Conservation (phyloP, 2,888 invertebrate species). For the Dione vanillae region DNA sequence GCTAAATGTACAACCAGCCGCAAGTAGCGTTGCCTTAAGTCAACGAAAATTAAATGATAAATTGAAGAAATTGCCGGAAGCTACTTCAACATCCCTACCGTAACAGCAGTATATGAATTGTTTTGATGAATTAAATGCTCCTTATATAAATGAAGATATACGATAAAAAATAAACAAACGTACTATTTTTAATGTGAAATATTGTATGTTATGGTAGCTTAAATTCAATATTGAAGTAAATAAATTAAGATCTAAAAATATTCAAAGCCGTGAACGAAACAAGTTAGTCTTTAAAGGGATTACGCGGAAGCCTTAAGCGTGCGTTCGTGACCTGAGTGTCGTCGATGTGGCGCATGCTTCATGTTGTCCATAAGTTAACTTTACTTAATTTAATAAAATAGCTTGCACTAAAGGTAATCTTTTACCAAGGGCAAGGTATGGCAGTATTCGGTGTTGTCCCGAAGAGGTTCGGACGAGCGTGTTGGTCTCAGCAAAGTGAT, state of each 20-base stretch:
- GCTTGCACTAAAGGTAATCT: slow-evolving; percentile 79
- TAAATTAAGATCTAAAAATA: slow-evolving; percentile 42
- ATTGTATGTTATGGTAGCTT: neutral
- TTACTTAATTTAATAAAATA: slow-evolving; percentile 82
- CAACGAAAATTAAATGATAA: neutral
- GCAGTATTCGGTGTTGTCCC: slow-evolving; percentile 69
- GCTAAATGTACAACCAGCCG: neutral
- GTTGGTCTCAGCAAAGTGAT: slow-evolving; percentile 52
- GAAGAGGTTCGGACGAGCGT: slow-evolving; percentile 64
- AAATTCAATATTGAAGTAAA: slow-evolving; percentile 28
- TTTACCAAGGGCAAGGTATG: slow-evolving; percentile 78
- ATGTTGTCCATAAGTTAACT: slow-evolving; percentile 73
- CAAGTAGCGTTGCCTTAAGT: neutral
- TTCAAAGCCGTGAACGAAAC: slow-evolving; percentile 43
- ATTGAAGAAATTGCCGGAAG: slow-evolving; percentile 9
- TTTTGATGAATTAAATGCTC: neutral
- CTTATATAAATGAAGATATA: neutral
- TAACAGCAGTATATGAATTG: neutral
- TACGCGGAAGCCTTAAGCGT: slow-evolving; percentile 76
- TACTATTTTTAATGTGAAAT: neutral
- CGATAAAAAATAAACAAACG: neutral
- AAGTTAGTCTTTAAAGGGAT: slow-evolving; percentile 71
- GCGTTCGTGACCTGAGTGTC: slow-evolving; percentile 82
- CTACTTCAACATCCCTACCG: neutral
- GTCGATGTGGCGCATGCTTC: slow-evolving; percentile 74